These are phyloP conservation scores for Trissolcus japonicus DNA, from an alignment of 2,888 invertebrate species.

Conservation along the genomic window DNA sequence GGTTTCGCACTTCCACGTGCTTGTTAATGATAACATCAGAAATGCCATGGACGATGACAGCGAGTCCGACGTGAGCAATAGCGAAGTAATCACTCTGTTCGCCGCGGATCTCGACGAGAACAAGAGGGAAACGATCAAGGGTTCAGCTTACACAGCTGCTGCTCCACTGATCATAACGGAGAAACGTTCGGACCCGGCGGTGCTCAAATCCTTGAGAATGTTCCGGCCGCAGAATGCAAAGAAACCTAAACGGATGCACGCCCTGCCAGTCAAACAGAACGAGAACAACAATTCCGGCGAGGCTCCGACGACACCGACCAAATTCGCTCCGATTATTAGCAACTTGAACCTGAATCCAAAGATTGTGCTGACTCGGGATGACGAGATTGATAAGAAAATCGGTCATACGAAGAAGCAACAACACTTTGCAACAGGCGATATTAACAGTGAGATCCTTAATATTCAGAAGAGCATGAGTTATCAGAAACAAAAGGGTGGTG, in stretches of 20 bases:
- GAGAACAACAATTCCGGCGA: conserved; percentile 63
- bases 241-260: conserved; percentile 63
- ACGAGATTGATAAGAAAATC: conserved; percentile 69
- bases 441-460: conserved; percentile 70
- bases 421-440: conserved; percentile 67
- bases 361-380: conserved; percentile 74
- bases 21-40: conserved; percentile 70
- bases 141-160: conserved; percentile 70
- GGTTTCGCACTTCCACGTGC: conserved; percentile 72
- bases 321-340: conserved; percentile 73
- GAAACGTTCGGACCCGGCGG: conserved; percentile 77
- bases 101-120: conserved; percentile 74
- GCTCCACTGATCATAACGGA: conserved; percentile 72
- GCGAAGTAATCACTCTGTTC: conserved; percentile 73
- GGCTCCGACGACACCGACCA: conserved; percentile 57
- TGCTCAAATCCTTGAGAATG: conserved; percentile 78
- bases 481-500: conserved; percentile 66
- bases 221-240: conserved; percentile 76
- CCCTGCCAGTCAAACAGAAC: conserved; percentile 63
- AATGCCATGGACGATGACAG: conserved; percentile 66
- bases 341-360: conserved; percentile 76
- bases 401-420: conserved; percentile 65
- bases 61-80: conserved; percentile 71
- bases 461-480: conserved; percentile 70
- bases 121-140: conserved; percentile 73